A percentile compares a stretch with the other conserved stretches of the same genome.
Evolutionary conservation across 2,113 vertebrate species (phyloP).

Genomic region (Anarhynchus alexandrinus): DNA sequence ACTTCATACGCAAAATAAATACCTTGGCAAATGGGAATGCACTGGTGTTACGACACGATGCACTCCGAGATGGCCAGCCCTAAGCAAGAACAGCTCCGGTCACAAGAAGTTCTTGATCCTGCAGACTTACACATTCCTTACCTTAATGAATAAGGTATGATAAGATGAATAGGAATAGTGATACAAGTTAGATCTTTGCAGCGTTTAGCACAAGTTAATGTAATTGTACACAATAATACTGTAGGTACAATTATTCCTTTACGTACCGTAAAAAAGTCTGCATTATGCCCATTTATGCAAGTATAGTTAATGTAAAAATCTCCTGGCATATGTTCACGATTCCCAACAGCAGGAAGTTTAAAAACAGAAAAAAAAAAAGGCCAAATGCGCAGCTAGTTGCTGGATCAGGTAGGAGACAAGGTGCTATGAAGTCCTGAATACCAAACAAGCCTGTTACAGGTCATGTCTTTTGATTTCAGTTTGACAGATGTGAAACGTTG

Average conservation of each 20-base stretch:
- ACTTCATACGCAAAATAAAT: neutral
- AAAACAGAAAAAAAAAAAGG: neutral
- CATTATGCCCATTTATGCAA: neutral
- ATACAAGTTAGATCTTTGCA: neutral
- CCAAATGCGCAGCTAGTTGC: neutral
- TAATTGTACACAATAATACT: neutral
- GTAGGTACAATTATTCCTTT: neutral
- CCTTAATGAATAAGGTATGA: neutral
- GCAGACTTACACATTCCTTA: neutral
- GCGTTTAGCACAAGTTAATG: neutral
- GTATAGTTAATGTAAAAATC: neutral
- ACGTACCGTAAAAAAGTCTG: neutral
- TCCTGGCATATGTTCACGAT: neutral
- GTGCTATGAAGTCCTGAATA: neutral
- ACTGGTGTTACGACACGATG: rapidly evolving
- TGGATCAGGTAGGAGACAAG: neutral
- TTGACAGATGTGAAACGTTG: neutral
- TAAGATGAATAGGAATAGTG: neutral
- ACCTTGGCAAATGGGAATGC: neutral
- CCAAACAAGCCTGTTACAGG: neutral
- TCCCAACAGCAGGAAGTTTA: neutral
- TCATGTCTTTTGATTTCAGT: neutral
- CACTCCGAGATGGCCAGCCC: neutral
- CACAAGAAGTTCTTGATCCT: neutral
- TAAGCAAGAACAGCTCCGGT: neutral